Conservation (phyloP, 2,797 vertebrate species). For the Cirrhinus mrigala region DNA sequence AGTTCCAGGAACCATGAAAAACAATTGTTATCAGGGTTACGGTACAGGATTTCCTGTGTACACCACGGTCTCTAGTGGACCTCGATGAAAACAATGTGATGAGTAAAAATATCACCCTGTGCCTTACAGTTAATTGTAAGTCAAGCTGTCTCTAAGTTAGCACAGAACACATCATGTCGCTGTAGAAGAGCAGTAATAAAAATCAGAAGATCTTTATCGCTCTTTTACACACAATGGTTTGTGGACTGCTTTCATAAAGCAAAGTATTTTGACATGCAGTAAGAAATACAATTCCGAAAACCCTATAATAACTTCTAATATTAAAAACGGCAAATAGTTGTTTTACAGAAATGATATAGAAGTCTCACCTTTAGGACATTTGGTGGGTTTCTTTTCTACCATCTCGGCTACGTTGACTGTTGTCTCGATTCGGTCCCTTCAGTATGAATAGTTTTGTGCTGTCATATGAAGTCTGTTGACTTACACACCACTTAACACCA, state of each 20-base stretch:
- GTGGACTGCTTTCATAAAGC: neutral
- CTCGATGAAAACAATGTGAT: neutral
- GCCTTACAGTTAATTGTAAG: neutral
- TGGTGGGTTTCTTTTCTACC: neutral
- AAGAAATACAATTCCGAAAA: neutral
- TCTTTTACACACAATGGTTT: neutral
- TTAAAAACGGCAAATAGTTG: neutral
- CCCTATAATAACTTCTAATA: neutral
- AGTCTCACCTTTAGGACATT: conserved; percentile 39
- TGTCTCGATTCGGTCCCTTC: neutral
- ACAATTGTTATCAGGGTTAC: neutral
- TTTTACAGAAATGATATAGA: neutral
- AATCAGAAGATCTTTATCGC: neutral
- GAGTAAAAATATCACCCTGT: neutral
- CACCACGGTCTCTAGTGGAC: neutral
- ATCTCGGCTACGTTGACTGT: conserved; percentile 13
- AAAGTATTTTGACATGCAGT: neutral
- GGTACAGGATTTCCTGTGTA: conserved; percentile 29
- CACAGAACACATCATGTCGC: conserved; percentile 1
- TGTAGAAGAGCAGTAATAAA: neutral
- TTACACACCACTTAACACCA: neutral
- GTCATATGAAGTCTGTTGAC: neutral
- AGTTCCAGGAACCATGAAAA: neutral
- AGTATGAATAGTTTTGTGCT: neutral
- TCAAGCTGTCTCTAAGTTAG: neutral